Evolutionary conservation across 2,797 vertebrate genomes (phyloP), one percentile per base, ranked within the genome.

Genomic region (Anomalospiza imberbis): DNA sequence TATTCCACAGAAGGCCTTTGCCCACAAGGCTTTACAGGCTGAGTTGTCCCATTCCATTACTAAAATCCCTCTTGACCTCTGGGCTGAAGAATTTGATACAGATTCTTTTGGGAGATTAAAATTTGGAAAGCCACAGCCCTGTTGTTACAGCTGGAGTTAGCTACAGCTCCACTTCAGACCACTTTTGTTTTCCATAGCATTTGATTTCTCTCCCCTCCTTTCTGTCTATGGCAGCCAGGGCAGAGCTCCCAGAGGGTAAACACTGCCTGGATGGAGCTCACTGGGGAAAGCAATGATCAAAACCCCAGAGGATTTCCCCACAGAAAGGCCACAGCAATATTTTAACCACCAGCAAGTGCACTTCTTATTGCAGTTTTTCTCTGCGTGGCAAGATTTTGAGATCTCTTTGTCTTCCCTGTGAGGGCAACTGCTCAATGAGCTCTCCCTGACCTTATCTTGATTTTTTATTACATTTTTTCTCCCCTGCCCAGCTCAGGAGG

Each of bases 131-230:
- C 63, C 38, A 74, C 83, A 80, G 47, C 58, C 31, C 83, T 94
- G 91, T 95, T 95, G 88, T 94, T 96, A 94, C 95, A 96, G 94
- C 95, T 96, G 94, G 88, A 96, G 75, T 47, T 92, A 73, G 89
- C 94, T 96, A 87, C 25, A 77, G 88, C 54, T 91, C 40, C 70
- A 29, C 57, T 85, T 90, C 74, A 93, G 65, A 82, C 25, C 60
- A 47, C 65, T 93, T 93, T 87, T 94, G 71, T 97, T 96, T 96
- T 90, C 83, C 36, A 54, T 91, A 85, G 81, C n/a, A 80, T 95
- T 96, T 94, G 61, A 95, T 96, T 94, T 92, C 90, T 85, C 85
- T 85, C 48, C 51, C 22, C 57, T 82, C 48, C 63, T 79, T 81
- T 92, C 79, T 67, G 82, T 71, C 58, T 32, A n/a, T 62, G 9